Percentiles rank a stretch among this genome's conserved stretches.
Evolutionary conservation across 2,113 vertebrate genomes (phyloP).

Genomic region (Mohoua ochrocephala): DNA sequence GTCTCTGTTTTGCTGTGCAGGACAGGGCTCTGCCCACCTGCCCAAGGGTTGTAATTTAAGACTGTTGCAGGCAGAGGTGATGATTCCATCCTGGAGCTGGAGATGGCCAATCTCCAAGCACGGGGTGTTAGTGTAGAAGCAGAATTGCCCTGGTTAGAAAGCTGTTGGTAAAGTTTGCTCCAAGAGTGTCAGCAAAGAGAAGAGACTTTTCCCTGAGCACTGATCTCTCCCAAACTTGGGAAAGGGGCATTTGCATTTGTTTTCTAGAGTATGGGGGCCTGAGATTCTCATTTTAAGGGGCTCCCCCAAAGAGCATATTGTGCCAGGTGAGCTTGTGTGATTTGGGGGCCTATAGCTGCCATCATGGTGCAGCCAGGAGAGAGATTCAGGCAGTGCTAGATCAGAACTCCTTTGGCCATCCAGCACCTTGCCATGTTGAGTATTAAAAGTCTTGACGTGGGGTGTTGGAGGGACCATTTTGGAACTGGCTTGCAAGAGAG

Average conservation of each 20-base stretch:
- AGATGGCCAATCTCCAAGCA: not conserved
- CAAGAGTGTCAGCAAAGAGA: accelerated
- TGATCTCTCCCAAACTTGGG: not conserved
- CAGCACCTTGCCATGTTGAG: not conserved
- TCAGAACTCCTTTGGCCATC: not conserved
- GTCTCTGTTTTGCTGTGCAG: not conserved
- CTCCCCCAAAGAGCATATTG: not conserved
- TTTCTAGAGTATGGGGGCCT: not conserved
- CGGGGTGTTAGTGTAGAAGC: not conserved
- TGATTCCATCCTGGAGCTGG: not conserved
- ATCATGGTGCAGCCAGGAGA: not conserved
- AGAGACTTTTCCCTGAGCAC: not conserved
- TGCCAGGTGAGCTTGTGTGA: not conserved
- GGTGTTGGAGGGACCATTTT: not conserved
- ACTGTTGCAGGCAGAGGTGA: not conserved
- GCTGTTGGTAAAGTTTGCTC: not conserved
- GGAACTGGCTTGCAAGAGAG: not conserved
- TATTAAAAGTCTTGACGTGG: not conserved
- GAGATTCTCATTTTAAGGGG: not conserved
- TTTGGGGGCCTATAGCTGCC: accelerated
- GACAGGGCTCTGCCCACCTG: not conserved
- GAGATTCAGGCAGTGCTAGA: not conserved
- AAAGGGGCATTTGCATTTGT: not conserved
- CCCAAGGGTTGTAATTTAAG: not conserved
- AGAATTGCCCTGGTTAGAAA: not conserved